phyloP scores from a whole-genome alignment of 2,113 vertebrate genomes.

The Charina bottae region DNA sequence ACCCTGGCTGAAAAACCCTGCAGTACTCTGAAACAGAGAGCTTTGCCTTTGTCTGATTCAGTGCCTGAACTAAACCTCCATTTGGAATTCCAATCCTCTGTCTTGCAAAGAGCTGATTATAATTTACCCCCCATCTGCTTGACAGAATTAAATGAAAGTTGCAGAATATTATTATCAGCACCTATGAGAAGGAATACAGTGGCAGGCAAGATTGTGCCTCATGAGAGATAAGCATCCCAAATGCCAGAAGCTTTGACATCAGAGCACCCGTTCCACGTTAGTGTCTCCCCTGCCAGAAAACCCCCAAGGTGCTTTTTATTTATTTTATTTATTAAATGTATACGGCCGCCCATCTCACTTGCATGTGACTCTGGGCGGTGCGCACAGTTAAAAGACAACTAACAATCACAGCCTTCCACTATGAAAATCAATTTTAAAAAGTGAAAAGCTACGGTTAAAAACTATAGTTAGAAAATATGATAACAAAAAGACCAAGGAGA shows the following conservation, averaged over 20 bases:
- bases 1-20: too few species aligned
- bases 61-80: not conserved
- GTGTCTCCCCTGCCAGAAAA: not conserved
- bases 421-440: not conserved
- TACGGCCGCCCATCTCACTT: not conserved
- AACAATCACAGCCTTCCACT: not conserved
- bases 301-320: too few species aligned
- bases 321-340: not conserved
- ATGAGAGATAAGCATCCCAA: not conserved
- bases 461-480: not conserved
- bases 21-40: not conserved
- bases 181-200: not conserved
- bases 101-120: not conserved
- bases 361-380: not conserved
- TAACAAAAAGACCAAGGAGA: not conserved
- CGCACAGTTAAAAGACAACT: not conserved
- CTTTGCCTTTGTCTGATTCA: not conserved
- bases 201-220: not conserved
- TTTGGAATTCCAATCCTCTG: not conserved
- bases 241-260: not conserved
- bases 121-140: not conserved
- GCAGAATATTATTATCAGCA: not conserved
- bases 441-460: not conserved
- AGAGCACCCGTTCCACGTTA: not conserved
- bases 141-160: not conserved